phyloP scores from a whole-genome alignment of 1,140 invertebrate species.

The Apis dorsata region DNA sequence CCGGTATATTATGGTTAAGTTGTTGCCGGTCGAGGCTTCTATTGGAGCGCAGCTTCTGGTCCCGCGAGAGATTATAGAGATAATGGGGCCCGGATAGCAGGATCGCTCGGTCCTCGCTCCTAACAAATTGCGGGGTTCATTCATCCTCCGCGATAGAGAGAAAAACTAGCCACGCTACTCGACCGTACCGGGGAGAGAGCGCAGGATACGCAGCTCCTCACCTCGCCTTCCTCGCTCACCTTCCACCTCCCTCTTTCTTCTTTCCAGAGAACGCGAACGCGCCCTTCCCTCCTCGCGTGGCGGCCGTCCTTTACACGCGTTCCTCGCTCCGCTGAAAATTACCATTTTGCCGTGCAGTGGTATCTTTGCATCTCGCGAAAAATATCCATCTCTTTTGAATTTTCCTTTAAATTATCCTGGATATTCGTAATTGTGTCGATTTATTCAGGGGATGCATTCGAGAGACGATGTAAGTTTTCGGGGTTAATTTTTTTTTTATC shows the following conservation, averaged over 20 bases:
- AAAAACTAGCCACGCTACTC: constrained; percentile 77
- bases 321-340: constrained; percentile 15
- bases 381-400: no score
- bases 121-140: constrained; percentile 80
- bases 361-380: no score
- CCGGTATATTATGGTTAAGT: constrained; percentile 71
- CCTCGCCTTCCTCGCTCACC: constrained; percentile 10
- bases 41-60: constrained; percentile 72
- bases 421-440: no score
- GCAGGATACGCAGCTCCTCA: constrained; percentile 24
- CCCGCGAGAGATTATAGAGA: constrained; percentile 75
- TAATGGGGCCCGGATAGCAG: constrained; percentile 72
- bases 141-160: constrained; percentile 76
- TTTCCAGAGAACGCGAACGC: background rate
- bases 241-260: background rate
- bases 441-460: no score
- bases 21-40: constrained; percentile 68
- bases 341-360: background rate
- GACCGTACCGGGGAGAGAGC: background rate
- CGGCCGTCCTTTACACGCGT: constrained; percentile 40
- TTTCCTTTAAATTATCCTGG: no score
- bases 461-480: no score
- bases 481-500: no score
- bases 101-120: constrained; percentile 72
- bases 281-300: constrained; percentile 45